Base-by-base conservation (phyloP, 2,797 vertebrate species). In the Mus minutoides region DNA sequence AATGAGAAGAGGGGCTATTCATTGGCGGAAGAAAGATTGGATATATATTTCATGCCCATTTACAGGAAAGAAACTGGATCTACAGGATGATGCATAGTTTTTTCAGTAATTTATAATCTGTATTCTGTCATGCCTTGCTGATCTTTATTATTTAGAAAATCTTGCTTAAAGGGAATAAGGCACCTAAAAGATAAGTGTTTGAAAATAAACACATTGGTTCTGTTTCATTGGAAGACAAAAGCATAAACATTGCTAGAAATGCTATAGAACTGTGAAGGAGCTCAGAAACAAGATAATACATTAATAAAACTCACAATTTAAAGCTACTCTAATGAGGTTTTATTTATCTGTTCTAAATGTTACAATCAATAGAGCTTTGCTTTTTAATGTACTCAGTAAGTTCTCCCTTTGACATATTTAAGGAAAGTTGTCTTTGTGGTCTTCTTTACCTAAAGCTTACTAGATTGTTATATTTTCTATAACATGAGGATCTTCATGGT, bases 171-270 rank as follows among this genome's bases (percentile, higher is more conserved):
- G 49, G 19, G 78, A 75, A 75, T 86, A 60, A 73, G 86, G 16
- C 40, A 73, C 62, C 9, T 62, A 64, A 52, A 75, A 64, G 43
- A 75, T 54, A 14, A 40, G 6, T 60, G 6, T 93, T 88, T 95
- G 91, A 26, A 88, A 96, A 78, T 46, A 93, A 95, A 14, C 26
- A 46, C 19, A 29, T 76, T 83, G 94, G 2, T 90, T 40, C 92
- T 88, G n/a, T 60, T 91, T 83, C 13, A 24, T n/a, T 8, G 73
- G 21, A 26, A 75, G 46, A 84, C 8, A 88, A 54, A 73, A 60
- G 26, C 26, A 78, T 75, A 76, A 40, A 56, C 82, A 76, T 46
- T 69, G 4, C 24, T 84, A 54, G 34, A 12, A 88, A 21, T 71
- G 49, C 14, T 92, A 49, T 12, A 40, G 58, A 60, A 22, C 17